phyloP scores from a whole-genome alignment of 2,888 invertebrate species.

The Sinotaia quadrata region DNA sequence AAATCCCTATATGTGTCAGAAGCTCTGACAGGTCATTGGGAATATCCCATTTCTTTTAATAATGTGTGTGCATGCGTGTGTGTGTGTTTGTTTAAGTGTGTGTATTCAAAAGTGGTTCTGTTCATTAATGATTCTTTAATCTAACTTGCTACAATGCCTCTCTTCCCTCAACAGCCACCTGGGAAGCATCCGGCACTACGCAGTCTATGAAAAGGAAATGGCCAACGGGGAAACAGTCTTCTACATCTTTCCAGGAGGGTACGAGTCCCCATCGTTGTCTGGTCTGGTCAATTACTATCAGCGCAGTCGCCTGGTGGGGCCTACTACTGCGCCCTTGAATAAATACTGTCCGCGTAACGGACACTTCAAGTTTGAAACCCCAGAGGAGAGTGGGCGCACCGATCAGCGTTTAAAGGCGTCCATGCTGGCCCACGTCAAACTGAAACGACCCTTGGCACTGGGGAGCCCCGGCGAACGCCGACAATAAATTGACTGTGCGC shows the following conservation, averaged over 20 bases:
- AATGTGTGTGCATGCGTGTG: too few species aligned
- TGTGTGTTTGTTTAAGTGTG: too few species aligned
- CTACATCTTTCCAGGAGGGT: conserved; percentile 19
- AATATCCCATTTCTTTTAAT: too few species aligned
- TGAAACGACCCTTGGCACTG: not conserved
- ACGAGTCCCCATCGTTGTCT: not conserved
- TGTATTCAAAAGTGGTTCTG: too few species aligned
- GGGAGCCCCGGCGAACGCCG: too few species aligned
- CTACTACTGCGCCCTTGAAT: conserved; percentile 2
- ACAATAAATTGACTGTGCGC: too few species aligned
- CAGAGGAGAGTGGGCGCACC: not conserved
- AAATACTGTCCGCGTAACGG: too few species aligned
- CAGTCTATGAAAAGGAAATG: conserved; percentile 9
- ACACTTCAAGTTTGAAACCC: not conserved
- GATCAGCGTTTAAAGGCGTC: not conserved
- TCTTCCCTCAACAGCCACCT: conserved; percentile 16
- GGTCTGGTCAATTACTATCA: conserved; percentile 10
- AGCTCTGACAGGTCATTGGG: too few species aligned
- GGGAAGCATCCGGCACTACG: conserved; percentile 21
- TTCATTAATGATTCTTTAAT: too few species aligned
- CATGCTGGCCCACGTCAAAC: not conserved
- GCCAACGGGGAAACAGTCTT: not conserved
- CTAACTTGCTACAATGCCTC: too few species aligned
- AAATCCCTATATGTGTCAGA: too few species aligned
- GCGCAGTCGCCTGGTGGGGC: conserved; percentile 8